These are phyloP conservation scores for Malurus melanocephalus DNA, from an alignment of 2,113 vertebrate genomes.

Conservation along the genomic window DNA sequence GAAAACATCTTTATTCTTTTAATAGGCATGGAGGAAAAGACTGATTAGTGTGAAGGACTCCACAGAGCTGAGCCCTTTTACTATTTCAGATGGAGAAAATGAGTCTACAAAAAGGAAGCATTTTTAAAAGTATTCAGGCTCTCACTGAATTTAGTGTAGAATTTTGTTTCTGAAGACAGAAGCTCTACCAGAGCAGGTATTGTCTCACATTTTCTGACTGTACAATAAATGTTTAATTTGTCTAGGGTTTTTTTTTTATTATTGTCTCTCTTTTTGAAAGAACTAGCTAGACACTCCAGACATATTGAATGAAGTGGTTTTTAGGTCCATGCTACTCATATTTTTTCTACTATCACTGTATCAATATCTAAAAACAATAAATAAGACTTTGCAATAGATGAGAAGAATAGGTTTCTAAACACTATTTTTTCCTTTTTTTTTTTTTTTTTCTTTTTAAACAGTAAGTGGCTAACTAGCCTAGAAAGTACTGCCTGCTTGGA, in stretches of 20 bases:
- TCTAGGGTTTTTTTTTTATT: background rate
- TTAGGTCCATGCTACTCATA: background rate
- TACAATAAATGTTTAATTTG: background rate
- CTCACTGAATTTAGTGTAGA: background rate
- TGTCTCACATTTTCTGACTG: background rate
- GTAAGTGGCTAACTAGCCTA: background rate
- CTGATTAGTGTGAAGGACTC: background rate
- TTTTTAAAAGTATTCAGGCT: background rate
- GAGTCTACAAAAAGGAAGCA: background rate
- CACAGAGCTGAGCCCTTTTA: background rate
- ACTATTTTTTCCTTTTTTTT: background rate
- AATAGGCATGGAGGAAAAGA: constrained; percentile 18
- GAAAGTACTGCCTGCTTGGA: background rate
- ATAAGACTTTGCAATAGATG: background rate
- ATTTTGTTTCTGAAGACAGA: background rate
- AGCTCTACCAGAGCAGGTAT: background rate
- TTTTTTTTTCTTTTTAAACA: background rate
- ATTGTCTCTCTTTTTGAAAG: background rate
- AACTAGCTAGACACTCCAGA: background rate
- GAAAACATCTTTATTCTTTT: constrained; percentile 47
- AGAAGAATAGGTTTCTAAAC: background rate
- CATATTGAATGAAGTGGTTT: background rate
- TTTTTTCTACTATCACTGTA: background rate
- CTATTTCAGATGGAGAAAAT: background rate
- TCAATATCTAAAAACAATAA: background rate